Evolutionary conservation across 2,888 invertebrate genomes (phyloP).

Genomic region (Bellardia bayeri): DNA sequence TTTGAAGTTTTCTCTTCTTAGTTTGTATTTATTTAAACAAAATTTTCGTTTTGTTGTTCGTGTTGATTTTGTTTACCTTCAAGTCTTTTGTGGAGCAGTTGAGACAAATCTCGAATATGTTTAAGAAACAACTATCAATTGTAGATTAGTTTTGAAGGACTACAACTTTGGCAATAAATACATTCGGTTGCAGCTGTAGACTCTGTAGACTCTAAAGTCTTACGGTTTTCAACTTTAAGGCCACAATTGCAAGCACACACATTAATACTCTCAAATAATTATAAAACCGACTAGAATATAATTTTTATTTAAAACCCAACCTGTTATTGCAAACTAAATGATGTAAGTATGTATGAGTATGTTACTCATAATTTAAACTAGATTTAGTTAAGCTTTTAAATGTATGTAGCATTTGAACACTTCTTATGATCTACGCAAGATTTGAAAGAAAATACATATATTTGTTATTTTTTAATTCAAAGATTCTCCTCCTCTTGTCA

Average conservation of each 20-base stretch:
- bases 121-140: conserved; percentile 67
- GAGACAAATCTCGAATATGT: conserved; percentile 55
- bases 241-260: conserved; percentile 38
- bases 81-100: conserved; percentile 55
- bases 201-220: conserved; percentile 38
- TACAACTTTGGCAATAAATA: conserved; percentile 65
- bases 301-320: conserved; percentile 3
- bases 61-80: conserved; percentile 62
- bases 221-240: conserved; percentile 64
- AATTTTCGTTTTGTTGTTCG: conserved; percentile 19
- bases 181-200: conserved; percentile 64
- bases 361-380: conserved; percentile 35
- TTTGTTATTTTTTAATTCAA: background rate
- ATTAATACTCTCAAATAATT: background rate
- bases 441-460: background rate
- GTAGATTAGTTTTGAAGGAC: conserved; percentile 67
- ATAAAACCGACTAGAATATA: background rate
- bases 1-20: conserved; percentile 13
- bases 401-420: conserved; percentile 1
- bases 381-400: conserved; percentile 25
- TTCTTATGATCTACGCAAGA: conserved; percentile 7
- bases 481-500: conserved; percentile 42
- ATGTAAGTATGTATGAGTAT: background rate
- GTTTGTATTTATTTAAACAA: conserved; percentile 17
- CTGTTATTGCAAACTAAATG: background rate